Conservation (phyloP, 2,888 invertebrate genomes). For the Mythimna ferrago region DNA sequence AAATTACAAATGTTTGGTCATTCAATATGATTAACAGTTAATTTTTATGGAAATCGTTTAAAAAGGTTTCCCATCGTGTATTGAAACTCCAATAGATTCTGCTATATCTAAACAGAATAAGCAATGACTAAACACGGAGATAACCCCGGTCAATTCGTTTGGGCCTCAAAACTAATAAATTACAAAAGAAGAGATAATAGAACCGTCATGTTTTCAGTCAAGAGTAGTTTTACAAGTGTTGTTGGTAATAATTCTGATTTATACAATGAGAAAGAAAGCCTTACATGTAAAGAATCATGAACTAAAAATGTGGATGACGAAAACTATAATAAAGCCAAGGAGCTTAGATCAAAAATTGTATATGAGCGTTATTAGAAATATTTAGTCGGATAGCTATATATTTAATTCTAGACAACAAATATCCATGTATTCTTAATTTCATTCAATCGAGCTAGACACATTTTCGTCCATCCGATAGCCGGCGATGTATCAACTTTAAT, state of each 20-base stretch:
- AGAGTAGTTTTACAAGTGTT: background rate
- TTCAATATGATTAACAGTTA: background rate
- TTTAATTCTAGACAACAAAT: slow-evolving; percentile 10
- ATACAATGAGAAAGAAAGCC: background rate
- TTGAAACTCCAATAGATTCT: slow-evolving; percentile 15
- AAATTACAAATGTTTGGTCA: background rate
- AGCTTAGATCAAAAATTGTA: background rate
- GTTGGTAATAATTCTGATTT: background rate
- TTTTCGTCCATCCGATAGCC: slow-evolving; percentile 59
- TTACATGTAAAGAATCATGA: background rate
- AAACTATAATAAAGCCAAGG: background rate
- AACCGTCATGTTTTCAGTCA: slow-evolving; percentile 15
- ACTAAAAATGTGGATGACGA: background rate
- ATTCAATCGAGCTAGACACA: slow-evolving; percentile 38
- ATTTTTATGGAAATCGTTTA: background rate
- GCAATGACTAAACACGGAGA: slow-evolving; percentile 24
- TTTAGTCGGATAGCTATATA: background rate
- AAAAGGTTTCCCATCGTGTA: background rate
- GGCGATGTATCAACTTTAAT: slow-evolving; percentile 63
- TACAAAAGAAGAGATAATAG: slow-evolving; percentile 39
- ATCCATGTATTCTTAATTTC: slow-evolving; percentile 30
- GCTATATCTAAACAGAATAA: slow-evolving; percentile 7
- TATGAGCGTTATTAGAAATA: background rate
- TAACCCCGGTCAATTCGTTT: slow-evolving; percentile 42
- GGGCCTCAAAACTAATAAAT: slow-evolving; percentile 46